Evolutionary conservation across 2,888 invertebrate species (phyloP), one percentile per base, ranked within the genome.

Genomic region (Cremastinae sp.): DNA sequence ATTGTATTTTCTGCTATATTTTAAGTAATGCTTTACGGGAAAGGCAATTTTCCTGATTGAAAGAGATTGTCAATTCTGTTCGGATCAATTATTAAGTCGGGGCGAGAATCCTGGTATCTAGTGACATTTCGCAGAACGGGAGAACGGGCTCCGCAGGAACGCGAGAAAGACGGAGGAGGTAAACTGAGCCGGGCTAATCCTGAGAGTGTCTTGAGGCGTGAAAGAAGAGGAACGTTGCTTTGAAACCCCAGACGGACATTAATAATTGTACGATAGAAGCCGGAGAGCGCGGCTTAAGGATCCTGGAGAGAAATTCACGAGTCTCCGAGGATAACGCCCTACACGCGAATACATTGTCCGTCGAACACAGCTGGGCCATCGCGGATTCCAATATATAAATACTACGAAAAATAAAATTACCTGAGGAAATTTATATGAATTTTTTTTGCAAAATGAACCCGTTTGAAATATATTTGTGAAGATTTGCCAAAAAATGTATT

Each of bases 201-300:
- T 62, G 51, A 47, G 47, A 76, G 72, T 76, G 69, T 69, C 69
- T 73, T 49, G 73, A 69, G 61, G 64, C 64, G 59, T 59, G 73
- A 49, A 59, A 76, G 56, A 64, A 59, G 58, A 53, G 53, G n/a
- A n/a, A n/a, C 39, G 37, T 14, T 18, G 20, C 56, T 41, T 47
- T 62, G 56, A 71, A 75, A 68, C 39, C 69, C 76, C 73, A 76
- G 76, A 76, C 73, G 68, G 64, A 69, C 76, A 76, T 76, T 76
- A 76, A 76, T 76, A 76, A 76, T 76, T 73, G 49, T 41, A 47
- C 69, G 43, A 69, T 16, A 39, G 39, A 45, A 35, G 22, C 9
- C n/a, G 0, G 18, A 18, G 47, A 18, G 49, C 28, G 14, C 10
- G 45, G 20, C 0, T 12, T 12, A 20, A 51, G 14, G 51, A 59